Evolutionary conservation across 2,797 vertebrate species (phyloP).

Genomic region (Hozukius guyotensis): DNA sequence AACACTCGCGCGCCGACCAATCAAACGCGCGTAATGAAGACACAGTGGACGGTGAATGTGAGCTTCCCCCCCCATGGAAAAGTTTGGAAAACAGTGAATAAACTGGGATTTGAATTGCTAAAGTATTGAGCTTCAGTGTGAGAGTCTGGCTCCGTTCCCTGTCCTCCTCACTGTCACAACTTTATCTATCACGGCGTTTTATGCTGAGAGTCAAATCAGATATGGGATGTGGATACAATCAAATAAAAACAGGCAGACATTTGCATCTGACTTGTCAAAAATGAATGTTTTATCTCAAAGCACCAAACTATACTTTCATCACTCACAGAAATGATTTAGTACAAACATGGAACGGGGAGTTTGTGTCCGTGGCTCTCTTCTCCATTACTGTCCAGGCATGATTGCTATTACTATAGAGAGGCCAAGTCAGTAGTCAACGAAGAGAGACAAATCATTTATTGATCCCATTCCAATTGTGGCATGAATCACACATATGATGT

Average conservation of each 20-base stretch:
- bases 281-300: not conserved
- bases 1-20: constrained; percentile 14
- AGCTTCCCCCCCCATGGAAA: constrained; percentile 38
- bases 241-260: not conserved
- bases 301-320: not conserved
- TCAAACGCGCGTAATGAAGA: constrained; percentile 43
- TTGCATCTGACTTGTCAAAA: not conserved
- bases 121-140: not conserved
- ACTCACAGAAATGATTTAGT: not conserved
- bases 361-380: not conserved
- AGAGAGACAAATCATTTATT: no score
- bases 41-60: constrained; percentile 51
- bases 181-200: not conserved
- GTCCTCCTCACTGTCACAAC: not conserved
- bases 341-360: not conserved
- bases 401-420: no score
- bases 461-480: no score
- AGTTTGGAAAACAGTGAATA: constrained; percentile 22
- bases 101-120: constrained; percentile 28
- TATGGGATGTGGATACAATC: not conserved
- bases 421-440: no score
- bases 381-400: no score
- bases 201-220: not conserved
- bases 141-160: not conserved
- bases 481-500: no score